Evolutionary conservation across 2,797 vertebrate genomes (phyloP), one percentile per base, ranked within the genome.

Genomic region (Todus mexicanus): DNA sequence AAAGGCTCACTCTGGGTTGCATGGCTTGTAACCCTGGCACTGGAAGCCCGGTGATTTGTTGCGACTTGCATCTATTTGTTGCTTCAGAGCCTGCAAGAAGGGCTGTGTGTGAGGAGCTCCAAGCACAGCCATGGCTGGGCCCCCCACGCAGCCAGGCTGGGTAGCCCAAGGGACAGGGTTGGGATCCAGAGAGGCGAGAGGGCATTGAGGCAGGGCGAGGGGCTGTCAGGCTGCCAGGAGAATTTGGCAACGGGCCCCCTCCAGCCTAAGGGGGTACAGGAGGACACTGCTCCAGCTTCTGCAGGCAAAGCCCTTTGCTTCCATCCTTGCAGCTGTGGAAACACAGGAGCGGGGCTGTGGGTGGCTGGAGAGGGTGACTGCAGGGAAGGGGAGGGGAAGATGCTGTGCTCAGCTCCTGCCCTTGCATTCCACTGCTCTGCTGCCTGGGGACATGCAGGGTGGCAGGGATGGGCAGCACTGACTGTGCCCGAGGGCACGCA

Each of bases 81-180:
- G 50, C n/a, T 84, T 37, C 13, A 22, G 51, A 65, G 18, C 42
- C 10, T 3, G 7, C 15, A 10, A 4, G 3, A 75, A 61, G 37
- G 9, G 48, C 18, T 48, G 22, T 59, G 29, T 70, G 31, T 33
- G n/a, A 89, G 48, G 10, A 77, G 6, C n/a, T 40, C 25, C 1
- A 1, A n/a, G 20, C 27, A 56, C 29, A 61, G 37, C 27, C 11
- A 5, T 0, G 1, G 35, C 66, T 2, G 3, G 42, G 8, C 10
- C 33, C 26, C 40, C 4, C 2, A 2, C 5, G 27, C 29, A 76
- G 60, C 64, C 60, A 37, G 38, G 18, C 17, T 54, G 27, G 21
- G 42, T 5, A 31, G 33, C 50, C 35, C 17, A 7, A 37, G 45
- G n/a, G 18, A 64, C 31, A 80, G n/a, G n/a, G 15, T 27, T 69